phyloP scores from a whole-genome alignment of 2,113 vertebrate species.

The Morone chrysops region DNA sequence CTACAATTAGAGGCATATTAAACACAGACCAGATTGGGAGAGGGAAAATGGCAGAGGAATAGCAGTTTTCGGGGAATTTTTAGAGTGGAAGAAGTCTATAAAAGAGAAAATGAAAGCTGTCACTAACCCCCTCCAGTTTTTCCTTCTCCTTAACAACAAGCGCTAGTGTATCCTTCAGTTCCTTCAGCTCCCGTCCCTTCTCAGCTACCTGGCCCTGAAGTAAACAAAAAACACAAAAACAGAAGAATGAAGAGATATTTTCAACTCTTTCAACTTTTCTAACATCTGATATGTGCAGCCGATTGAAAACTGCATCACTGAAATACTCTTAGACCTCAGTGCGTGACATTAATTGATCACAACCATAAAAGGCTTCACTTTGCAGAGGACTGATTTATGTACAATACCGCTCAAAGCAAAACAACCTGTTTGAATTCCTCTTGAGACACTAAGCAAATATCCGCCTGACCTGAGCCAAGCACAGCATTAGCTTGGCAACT shows the following conservation, averaged over 20 bases:
- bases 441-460: constrained; percentile 73
- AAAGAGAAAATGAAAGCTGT: constrained; percentile 76
- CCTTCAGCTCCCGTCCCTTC: constrained; percentile 92
- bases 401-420: constrained; percentile 57
- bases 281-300: constrained; percentile 17
- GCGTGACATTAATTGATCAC: constrained; percentile 58
- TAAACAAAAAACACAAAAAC: constrained; percentile 42
- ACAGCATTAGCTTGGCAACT: constrained; percentile 79
- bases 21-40: constrained; percentile 72
- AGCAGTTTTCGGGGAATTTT: constrained; percentile 69
- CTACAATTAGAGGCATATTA: constrained; percentile 83
- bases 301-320: constrained; percentile 27
- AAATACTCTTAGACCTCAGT: constrained; percentile 29
- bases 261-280: not conserved
- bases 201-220: constrained; percentile 91
- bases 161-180: constrained; percentile 87
- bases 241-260: constrained; percentile 15
- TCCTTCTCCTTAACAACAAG: constrained; percentile 89
- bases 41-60: constrained; percentile 60
- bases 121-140: constrained; percentile 84
- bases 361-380: constrained; percentile 63
- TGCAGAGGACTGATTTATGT: constrained; percentile 65
- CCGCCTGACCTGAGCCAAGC: constrained; percentile 75
- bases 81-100: constrained; percentile 70
- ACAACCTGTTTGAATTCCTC: constrained; percentile 75